phyloP scores from a whole-genome alignment of 2,113 vertebrate genomes.

The Calypte anna region DNA sequence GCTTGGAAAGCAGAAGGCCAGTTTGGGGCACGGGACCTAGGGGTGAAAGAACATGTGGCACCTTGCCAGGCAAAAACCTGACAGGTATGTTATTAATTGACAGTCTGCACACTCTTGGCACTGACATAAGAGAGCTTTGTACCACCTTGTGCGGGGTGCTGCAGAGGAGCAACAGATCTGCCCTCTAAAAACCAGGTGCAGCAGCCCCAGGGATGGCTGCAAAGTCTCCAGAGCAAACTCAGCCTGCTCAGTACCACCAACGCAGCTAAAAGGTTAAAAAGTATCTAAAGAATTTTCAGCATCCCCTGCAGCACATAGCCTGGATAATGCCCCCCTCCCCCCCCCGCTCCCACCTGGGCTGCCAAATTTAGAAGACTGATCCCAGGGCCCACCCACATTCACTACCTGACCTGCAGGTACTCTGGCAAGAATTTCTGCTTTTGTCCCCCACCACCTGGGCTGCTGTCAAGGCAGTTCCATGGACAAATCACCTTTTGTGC shows the following conservation, averaged over 20 bases:
- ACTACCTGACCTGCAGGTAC: background rate
- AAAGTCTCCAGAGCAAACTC: background rate
- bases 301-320: accelerated
- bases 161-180: background rate
- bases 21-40: background rate
- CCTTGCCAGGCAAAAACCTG: background rate
- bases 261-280: background rate
- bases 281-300: background rate
- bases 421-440: background rate
- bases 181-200: background rate
- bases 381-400: background rate
- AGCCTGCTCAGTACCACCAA: background rate
- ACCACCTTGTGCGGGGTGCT: background rate
- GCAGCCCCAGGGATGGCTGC: background rate
- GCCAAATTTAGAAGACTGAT: background rate
- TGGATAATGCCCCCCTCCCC: accelerated
- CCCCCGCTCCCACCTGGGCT: background rate
- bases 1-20: background rate
- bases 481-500: background rate
- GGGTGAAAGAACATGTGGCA: background rate
- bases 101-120: background rate
- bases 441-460: background rate
- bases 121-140: background rate
- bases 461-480: background rate
- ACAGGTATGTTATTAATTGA: background rate